Base-by-base conservation (phyloP, 2,888 invertebrate genomes). In the Tachina lurida region DNA sequence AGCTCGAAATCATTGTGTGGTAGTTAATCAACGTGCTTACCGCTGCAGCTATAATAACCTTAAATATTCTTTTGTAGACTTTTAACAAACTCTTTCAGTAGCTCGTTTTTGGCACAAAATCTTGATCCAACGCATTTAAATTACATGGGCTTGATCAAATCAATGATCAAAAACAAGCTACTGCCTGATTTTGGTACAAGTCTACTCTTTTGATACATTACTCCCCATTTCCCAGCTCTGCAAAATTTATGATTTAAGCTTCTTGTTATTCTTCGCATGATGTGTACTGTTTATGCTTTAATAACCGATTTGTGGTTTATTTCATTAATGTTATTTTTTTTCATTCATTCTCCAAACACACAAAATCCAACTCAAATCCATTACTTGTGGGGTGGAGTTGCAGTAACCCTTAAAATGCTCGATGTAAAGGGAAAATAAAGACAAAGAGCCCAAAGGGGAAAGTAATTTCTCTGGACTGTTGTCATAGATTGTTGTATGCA, bases 291-390 rank as follows among this genome's bases (percentile, higher is more conserved):
- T 84, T 84, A 68, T 75, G 84, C 75, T 84, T 79, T 82, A 79
- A 76, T 84, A 82, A 67, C 65, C 84, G 84, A 74, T 84, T 87
- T 87, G 87, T 76, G 87, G 87, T 87, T 84, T 82, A 79, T 82
- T 79, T 52, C 82, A 76, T 84, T 84, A 84, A 84, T 81, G 62
- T 62, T 47, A 71, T 81, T 73, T n/a, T 19, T 56, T 47, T 75
- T 81, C 62, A 10, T 19, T 31, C 68, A 47, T 58, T 75, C 39
- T 49, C 47, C 60, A 74, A 65, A 75, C 22, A 76, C 58, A 56
- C 67, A 62, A 19, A 56, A 17, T 68, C 58, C 12, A 2, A 67
- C 31, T 4, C 10, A 58, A 58, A 56, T 62, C 49, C 39, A 80
- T 13, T 22, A 39, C 12, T 31, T 5, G 31, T 31, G 31, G 31